Conservation (phyloP, 2,888 invertebrate species). For the Leucophora obtusa region DNA sequence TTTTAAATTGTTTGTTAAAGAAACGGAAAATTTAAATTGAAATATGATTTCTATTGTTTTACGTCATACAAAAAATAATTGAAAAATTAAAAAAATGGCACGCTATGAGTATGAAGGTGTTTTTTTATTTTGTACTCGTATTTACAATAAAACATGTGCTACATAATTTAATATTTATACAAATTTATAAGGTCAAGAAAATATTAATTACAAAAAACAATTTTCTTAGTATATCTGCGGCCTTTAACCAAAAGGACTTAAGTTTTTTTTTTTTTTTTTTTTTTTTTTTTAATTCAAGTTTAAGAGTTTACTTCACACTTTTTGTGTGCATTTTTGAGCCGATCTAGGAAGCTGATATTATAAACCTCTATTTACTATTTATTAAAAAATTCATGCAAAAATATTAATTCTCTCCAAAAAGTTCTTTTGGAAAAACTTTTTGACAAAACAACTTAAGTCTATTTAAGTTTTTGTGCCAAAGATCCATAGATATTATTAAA, state of each 20-base stretch:
- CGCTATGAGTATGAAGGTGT: conserved; percentile 38
- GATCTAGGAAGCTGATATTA: too few relatives aligned
- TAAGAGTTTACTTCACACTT: too few relatives aligned
- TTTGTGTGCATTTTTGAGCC: too few relatives aligned
- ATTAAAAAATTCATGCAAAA: too few relatives aligned
- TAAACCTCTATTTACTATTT: too few relatives aligned
- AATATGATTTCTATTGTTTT: conserved; percentile 64
- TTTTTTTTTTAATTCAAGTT: too few relatives aligned
- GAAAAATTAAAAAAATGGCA: conserved; percentile 42
- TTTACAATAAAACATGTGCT: conserved; percentile 31
- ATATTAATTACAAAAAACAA: not conserved
- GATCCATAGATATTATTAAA: conserved; percentile 16
- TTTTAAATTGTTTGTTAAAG: conserved; percentile 45
- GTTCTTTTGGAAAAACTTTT: too few relatives aligned
- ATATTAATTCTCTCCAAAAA: too few relatives aligned
- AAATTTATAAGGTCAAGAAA: conserved; percentile 28
- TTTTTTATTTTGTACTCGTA: conserved; percentile 4
- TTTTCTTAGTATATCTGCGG: not conserved
- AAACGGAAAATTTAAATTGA: conserved; percentile 31
- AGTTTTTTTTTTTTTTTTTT: too few relatives aligned
- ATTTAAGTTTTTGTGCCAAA: too few relatives aligned
- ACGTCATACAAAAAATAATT: conserved; percentile 19
- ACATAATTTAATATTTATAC: conserved; percentile 20
- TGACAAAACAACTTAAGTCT: too few relatives aligned
- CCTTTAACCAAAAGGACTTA: too few relatives aligned